Conservation (phyloP, 2,888 invertebrate species). For the Cetonia aurata region DNA sequence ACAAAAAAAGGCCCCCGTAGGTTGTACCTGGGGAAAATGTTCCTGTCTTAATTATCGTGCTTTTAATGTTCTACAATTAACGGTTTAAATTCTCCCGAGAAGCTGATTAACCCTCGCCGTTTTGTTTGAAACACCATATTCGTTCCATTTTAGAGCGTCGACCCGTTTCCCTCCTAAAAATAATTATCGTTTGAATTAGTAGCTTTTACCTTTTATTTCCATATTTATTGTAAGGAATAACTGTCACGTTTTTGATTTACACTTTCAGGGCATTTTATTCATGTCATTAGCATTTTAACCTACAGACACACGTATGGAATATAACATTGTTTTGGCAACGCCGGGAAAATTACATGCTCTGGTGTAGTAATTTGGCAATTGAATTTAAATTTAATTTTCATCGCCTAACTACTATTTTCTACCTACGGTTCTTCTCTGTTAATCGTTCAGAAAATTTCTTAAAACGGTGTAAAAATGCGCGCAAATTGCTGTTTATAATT, state of each 20-base stretch:
- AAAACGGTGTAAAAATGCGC: too few relatives aligned
- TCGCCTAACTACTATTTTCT: too few relatives aligned
- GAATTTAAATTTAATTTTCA: too few relatives aligned
- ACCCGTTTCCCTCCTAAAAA: constrained; percentile 15
- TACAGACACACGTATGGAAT: too few relatives aligned
- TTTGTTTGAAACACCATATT: constrained; percentile 22
- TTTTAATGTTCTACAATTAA: constrained; percentile 39
- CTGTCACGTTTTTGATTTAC: neutral
- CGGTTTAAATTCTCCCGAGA: constrained; percentile 32
- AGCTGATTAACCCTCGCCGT: constrained; percentile 32
- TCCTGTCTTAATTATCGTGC: constrained; percentile 37
- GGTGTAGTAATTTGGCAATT: too few relatives aligned
- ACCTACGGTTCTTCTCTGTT: too few relatives aligned
- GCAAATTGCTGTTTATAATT: too few relatives aligned
- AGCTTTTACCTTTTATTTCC: neutral
- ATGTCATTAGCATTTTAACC: too few relatives aligned
- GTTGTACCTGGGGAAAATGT: constrained; percentile 22
- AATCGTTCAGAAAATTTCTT: too few relatives aligned
- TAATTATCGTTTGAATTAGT: constrained; percentile 27
- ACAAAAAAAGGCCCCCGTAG: constrained; percentile 4
- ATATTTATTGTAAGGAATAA: neutral
- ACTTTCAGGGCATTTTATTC: neutral
- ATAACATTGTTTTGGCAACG: too few relatives aligned
- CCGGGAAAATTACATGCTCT: too few relatives aligned
- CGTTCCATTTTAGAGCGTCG: constrained; percentile 19